phyloP scores from a whole-genome alignment of 2,797 vertebrate species.

The Acanthurus tractus region DNA sequence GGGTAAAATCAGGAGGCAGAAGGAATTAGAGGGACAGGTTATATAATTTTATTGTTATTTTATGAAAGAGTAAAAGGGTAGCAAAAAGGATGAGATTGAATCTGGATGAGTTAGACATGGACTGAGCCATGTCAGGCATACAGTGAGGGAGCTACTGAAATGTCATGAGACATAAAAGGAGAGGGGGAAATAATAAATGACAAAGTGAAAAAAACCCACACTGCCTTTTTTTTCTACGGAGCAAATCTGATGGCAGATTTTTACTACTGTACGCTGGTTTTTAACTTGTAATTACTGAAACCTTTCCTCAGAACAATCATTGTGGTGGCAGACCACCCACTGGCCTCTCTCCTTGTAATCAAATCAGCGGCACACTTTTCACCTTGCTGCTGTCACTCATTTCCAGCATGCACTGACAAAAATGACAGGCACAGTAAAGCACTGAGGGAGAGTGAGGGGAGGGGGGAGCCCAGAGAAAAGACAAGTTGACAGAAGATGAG shows the following conservation, averaged over 20 bases:
- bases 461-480: constrained; percentile 1
- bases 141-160: constrained; percentile 35
- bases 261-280: constrained; percentile 18
- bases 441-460: constrained; percentile 8
- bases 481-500: constrained; percentile 8
- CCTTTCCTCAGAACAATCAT: constrained; percentile 36
- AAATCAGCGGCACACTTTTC: constrained; percentile 58
- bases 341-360: constrained; percentile 51
- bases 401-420: constrained; percentile 44
- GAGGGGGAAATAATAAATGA: constrained; percentile 1
- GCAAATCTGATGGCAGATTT: constrained; percentile 35
- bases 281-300: constrained; percentile 53
- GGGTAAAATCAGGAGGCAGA: constrained; percentile 55
- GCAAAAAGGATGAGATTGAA: constrained; percentile 50
- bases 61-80: constrained; percentile 40
- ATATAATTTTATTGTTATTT: constrained; percentile 56
- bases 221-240: constrained; percentile 15
- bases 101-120: constrained; percentile 39
- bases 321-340: constrained; percentile 33
- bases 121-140: constrained; percentile 40
- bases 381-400: constrained; percentile 62
- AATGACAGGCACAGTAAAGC: constrained; percentile 58
- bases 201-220: constrained; percentile 7
- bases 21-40: constrained; percentile 68
- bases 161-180: constrained; percentile 25